Base-by-base conservation (phyloP, 2,888 invertebrate genomes). In the Erebia palarica region DNA sequence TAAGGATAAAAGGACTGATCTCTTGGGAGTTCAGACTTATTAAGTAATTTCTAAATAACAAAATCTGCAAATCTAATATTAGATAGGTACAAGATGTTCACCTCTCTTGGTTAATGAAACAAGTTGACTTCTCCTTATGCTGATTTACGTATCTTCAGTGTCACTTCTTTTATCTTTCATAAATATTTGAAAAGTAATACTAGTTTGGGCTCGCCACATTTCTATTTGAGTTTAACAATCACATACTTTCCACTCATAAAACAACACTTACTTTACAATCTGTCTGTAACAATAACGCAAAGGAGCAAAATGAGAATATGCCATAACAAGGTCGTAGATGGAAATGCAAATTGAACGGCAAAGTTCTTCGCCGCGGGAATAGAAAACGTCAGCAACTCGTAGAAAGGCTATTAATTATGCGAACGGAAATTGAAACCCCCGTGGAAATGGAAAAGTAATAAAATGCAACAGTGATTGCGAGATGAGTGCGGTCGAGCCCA, bases 401-500 rank as follows among this genome's bases (percentile, higher is more conserved):
- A 86, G 89, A 89, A 88, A 90, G 86, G 88, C 91, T 91, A 91
- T 92, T 92, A 92, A 92, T 93, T 92, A 92, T 91, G 86, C 88
- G 88, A 88, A 88, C 88, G 92, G 92, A 92, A 91, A 93, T 92
- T 90, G 92, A 92, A 92, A 91, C 92, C 88, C 65, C 91, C 88
- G 85, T 87, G 93, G 92, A 92, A 92, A 93, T 93, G 89, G 90
- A 91, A 92, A 91, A 92, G 92, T 92, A 93, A 92, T 92, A 92
- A 92, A 92, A 93, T 92, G 91, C 91, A 90, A 91, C 90, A 91
- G 87, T 88, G 88, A 90, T 90, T 90, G 88, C 87, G 84, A 86
- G 91, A 91, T 88, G 90, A 91, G 89, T 88, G 83, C 81, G 71
- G 78, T 75, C 77, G 73, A 74, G 73, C 75, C 72, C 76, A 67